Evolutionary conservation across 1,140 invertebrate species (phyloP), one percentile per base, ranked within the genome.

Genomic region (Lanistes nyassanus): DNA sequence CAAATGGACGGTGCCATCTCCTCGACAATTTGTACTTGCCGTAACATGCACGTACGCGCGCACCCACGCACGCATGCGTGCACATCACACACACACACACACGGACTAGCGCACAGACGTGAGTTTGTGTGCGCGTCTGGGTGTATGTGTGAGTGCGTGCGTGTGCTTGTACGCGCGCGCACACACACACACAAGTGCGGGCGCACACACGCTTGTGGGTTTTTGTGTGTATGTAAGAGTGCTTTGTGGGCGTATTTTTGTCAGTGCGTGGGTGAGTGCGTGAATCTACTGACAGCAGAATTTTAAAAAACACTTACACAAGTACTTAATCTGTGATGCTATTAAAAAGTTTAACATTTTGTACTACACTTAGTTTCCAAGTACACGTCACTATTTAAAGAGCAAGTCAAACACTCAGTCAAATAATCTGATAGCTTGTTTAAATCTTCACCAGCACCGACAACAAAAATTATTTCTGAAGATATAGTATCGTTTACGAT

Each of bases 201-300:
- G n/a, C n/a, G n/a, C n/a, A n/a, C n/a, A n/a, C n/a, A n/a, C n/a
- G n/a, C n/a, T n/a, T n/a, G n/a, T n/a, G n/a, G n/a, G n/a, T 60
- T n/a, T 60, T n/a, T 60, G 2, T 60, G 56, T 60, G 56, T 60
- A 9, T 60, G 56, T 60, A 31, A 26, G 56, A 26, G 56, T 60
- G 56, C 31, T 60, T n/a, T 60, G 56, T 60, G 56, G n/a, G 56
- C 31, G 56, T 60, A 31, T 60, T n/a, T 60, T 7, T 60, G 56
- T 60, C n/a, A 26, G 56, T 60, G 56, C 31, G 56, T 60, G 56
- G 7, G 56, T 60, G 56, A 26, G 56, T 60, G 56, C 56, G 56
- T 21, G 56, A 5, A 29, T 21, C n/a, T n/a, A n/a, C n/a, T n/a
- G n/a, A n/a, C n/a, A n/a, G n/a, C n/a, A n/a, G n/a, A n/a, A n/a